Base-by-base conservation (phyloP, 2,797 vertebrate species). In the Limnodromus scolopaceus region DNA sequence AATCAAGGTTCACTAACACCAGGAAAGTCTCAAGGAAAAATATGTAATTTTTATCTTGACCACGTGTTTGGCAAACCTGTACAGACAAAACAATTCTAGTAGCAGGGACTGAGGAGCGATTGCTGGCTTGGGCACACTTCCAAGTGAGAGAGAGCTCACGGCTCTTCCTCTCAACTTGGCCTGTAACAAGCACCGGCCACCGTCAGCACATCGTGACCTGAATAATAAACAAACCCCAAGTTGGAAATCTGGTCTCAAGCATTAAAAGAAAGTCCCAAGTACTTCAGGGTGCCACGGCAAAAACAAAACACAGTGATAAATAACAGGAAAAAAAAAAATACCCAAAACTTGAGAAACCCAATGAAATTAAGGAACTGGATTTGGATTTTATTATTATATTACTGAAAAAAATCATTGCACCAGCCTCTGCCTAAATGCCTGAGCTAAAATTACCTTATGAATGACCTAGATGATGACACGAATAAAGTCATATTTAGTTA, bases 31-130 rank as follows among this genome's bases (percentile, higher is more conserved):
- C 93, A 94, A 94, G 90, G 87, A 93, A 91, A 96, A 94, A 84
- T n/a, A 90, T 54, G 60, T 84, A 69, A 93, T 95, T 95, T 95
- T 96, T 96, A 93, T 90, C 87, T 89, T 84, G 65, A 93, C 36
- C 58, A 76, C 2, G 3, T 95, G 80, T 77, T 93, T 92, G 87
- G 85, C 93, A 97, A 95, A 93, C 64, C 64, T 87, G 58, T 43
- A 49, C 28, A 92, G 80, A 93, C n/a, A 0, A 92, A 95, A 94
- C 90, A 94, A 88, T 64, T 94, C 66, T 70, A 81, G 82, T 66
- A 93, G 80, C 63, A 36, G 5, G 13, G 95, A 82, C 41, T 30
- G 80, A 86, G 18, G 66, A 95, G 48, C 46, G 71, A 93, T 46
- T 74, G 86, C 80, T 92, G 77, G 88, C 90, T 89, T 90, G 94